A percentile compares a stretch with the other conserved stretches of the same genome.
Evolutionary conservation across 2,888 invertebrate genomes (phyloP).

Genomic region (Trissoscelio sp.): DNA sequence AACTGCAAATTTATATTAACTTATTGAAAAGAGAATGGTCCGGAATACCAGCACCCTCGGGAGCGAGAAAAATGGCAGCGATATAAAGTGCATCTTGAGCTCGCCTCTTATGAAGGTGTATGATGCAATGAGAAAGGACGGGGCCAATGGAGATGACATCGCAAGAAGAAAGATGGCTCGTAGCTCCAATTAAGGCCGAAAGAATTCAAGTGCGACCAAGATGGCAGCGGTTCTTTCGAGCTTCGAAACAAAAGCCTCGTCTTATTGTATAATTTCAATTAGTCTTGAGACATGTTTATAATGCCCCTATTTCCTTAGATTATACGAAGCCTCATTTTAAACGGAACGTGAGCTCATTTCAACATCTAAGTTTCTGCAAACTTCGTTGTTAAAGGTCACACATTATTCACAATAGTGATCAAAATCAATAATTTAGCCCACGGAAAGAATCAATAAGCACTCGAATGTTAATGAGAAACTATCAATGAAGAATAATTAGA

Average conservation of each 20-base stretch:
- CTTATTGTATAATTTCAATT: conserved; percentile 64
- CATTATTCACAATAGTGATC: no score
- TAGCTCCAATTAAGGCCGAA: conserved; percentile 75
- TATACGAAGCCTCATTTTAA: conserved; percentile 20
- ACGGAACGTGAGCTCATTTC: conserved; percentile 12
- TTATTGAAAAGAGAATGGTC: conserved; percentile 38
- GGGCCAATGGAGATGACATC: conserved; percentile 56
- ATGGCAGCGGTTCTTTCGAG: conserved; percentile 70
- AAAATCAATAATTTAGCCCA: no score
- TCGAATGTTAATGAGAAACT: no score
- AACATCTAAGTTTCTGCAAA: neutral
- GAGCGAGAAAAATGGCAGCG: conserved; percentile 47
- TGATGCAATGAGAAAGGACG: conserved; percentile 57
- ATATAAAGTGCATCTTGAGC: conserved; percentile 60
- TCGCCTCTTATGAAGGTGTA: conserved; percentile 66
- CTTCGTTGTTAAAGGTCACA: no score
- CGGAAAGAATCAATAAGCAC: no score
- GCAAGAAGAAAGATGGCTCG: conserved; percentile 70
- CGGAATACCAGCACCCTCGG: conserved; percentile 22
- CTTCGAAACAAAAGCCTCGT: conserved; percentile 72
- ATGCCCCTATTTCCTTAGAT: conserved; percentile 40
- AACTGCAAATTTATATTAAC: conserved; percentile 34
- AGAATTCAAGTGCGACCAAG: conserved; percentile 77
- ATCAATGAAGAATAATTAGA: no score
- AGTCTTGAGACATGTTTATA: conserved; percentile 35